Base-by-base conservation (phyloP, 1,140 invertebrate species). In the Trichogramma pretiosum region DNA sequence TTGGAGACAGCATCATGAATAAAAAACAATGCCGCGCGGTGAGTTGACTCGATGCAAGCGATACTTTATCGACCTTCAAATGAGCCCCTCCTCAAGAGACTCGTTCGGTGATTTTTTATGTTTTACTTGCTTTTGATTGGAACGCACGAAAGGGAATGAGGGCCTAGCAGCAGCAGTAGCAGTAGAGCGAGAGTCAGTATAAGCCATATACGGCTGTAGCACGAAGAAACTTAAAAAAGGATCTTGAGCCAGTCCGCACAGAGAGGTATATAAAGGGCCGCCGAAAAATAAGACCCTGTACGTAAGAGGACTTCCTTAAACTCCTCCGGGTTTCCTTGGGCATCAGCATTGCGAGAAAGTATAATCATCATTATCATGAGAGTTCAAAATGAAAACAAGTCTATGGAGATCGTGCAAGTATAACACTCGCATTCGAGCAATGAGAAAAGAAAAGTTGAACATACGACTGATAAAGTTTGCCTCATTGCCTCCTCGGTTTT, bases 91-190 rank as follows among this genome's bases (percentile, higher is more conserved):
- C 63, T 53, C 63, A 61, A 58, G 32, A 51, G 53, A 58, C 56
- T 58, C 53, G 58, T 58, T 60, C 52, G 55, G 56, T 62, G 59
- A 67, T 65, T 67, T 65, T 64, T 61, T 65, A 61, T 57, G 55
- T 65, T 67, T 69, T 64, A 62, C 63, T 69, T 58, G 61, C 59
- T 67, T 69, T 69, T 67, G 64, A 68, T 65, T 68, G 64, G 61
- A 52, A 43, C 38, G 49, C 24, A 28, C 24, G 42, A 26, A 35
- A 26, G 24, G 11, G 41, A 30, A 19, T 21, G 17, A 32, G n/a
- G 11, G n/a, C n/a, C n/a, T n/a, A n/a, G n/a, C 26, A 9, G 30
- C 7, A 32, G 23, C 21, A 40, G 23, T 38, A 36, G 38, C 34
- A 24, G 17, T 21, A 37, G 17, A 24, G 21, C 18, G 58, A 51